Base-by-base conservation (phyloP, 2,113 vertebrate genomes). In the Pantherophis guttatus region DNA sequence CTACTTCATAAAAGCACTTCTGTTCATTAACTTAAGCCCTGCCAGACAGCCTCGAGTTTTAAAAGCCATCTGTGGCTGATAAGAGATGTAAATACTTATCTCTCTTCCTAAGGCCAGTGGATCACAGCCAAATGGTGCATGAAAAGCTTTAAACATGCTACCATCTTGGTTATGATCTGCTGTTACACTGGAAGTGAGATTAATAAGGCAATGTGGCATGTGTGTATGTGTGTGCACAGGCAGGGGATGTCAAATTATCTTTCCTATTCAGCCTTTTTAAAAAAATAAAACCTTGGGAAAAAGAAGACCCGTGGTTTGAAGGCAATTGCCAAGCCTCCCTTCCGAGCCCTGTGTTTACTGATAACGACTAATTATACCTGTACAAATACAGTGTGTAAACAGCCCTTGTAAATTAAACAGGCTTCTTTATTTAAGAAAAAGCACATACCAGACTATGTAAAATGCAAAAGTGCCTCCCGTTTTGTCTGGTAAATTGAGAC, bases 71-170 rank as follows among this genome's bases (percentile, higher is more conserved):
- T 95, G 93, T 93, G 93, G 92, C 86, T 96, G 96, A 96, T 96
- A 96, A 96, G 94, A 95, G 95, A 95, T 87, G 65, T 93, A 94
- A 94, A 96, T 95, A 95, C 90, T 95, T 96, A 96, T 96, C 96
- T 95, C 0, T 4, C 85, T 91, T 94, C 91, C 94, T 93, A 93
- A 93, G 92, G 88, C 94, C 58, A 95, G 87, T 96, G 96, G 93
- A 96, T 91, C 91, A 90, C 48, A 96, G 94, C 95, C 95, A 97
- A 96, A 97, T 89, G 93, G 70, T 94, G 85, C n/a, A 58, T 95
- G 93, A 96, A 81, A 96, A 95, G 52, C 95, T 95, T 33, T 33
- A 95, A 93, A 94, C 94, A 91, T 95, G 88, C 87, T 94, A 94
- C 92, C 94, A 93, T 94, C 91, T 96, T 96, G 12, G 88, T 6